A percentile compares a stretch with the other conserved stretches of the same genome.
phyloP scores from a whole-genome alignment of 2,888 invertebrate species.

The Portevinia maculata region DNA sequence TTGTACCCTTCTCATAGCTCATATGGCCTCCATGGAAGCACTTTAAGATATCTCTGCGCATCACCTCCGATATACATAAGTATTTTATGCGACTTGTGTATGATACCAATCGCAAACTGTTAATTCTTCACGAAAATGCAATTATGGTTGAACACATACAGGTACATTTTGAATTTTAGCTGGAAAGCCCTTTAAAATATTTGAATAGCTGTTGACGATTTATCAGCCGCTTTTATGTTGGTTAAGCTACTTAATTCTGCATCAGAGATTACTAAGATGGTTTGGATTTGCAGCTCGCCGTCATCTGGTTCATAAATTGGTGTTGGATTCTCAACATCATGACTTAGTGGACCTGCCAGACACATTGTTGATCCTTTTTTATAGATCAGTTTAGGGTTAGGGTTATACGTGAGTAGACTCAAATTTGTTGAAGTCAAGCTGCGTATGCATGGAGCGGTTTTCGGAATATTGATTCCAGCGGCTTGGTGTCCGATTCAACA shows the following conservation, averaged over 20 bases:
- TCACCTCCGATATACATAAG: constrained; percentile 25
- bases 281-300: constrained; percentile 26
- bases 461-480: constrained; percentile 62
- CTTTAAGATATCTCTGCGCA: constrained; percentile 21
- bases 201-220: constrained; percentile 27
- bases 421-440: not conserved
- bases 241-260: constrained; percentile 5
- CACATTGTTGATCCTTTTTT: constrained; percentile 23
- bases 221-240: constrained; percentile 18
- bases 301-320: constrained; percentile 3
- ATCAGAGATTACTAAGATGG: constrained; percentile 26
- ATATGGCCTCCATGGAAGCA: constrained; percentile 9
- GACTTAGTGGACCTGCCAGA: constrained; percentile 27
- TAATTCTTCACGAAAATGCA: constrained; percentile 39
- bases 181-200: constrained; percentile 34
- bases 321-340: constrained; percentile 16
- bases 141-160: constrained; percentile 2
- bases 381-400: constrained; percentile 2
- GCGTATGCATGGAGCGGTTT: constrained; percentile 54
- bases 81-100: constrained; percentile 13
- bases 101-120: constrained; percentile 25
- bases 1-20: constrained; percentile 26
- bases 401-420: constrained; percentile 36
- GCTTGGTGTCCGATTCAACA: constrained; percentile 71
- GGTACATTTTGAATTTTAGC: not conserved